phyloP scores from a whole-genome alignment of 2,113 vertebrate genomes.

The Syngnathus scovelli region DNA sequence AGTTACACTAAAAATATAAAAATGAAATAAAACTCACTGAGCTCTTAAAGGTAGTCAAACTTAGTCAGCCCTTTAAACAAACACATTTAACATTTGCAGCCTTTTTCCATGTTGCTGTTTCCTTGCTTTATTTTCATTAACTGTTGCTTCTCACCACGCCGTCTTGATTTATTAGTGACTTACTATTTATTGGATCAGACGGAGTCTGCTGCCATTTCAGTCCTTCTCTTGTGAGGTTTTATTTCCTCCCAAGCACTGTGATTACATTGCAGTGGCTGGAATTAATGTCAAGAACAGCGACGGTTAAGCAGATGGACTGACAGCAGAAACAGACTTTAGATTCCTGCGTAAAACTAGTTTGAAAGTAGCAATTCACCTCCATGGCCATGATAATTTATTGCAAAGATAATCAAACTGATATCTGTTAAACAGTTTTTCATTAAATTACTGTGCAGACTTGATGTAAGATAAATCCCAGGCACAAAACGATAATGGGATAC shows the following conservation, averaged over 20 bases:
- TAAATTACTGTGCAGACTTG: slow-evolving; percentile 18
- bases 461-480: slow-evolving; percentile 13
- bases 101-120: not conserved
- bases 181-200: slow-evolving; percentile 55
- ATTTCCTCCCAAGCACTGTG: slow-evolving; percentile 39
- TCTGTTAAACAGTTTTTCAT: slow-evolving; percentile 12
- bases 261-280: slow-evolving; percentile 55
- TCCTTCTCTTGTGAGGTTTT: slow-evolving; percentile 50
- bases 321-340: slow-evolving; percentile 2
- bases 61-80: slow-evolving; percentile 5
- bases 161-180: slow-evolving; percentile 58
- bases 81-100: slow-evolving; percentile 12
- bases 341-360: slow-evolving; percentile 11
- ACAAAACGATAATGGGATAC: slow-evolving; percentile 25
- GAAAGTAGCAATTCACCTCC: slow-evolving; percentile 12
- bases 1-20: not conserved
- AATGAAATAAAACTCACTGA: slow-evolving; percentile 11
- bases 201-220: slow-evolving; percentile 51
- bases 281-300: slow-evolving; percentile 43
- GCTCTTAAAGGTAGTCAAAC: not conserved
- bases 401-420: slow-evolving; percentile 24
- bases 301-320: slow-evolving; percentile 38
- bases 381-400: slow-evolving; percentile 6
- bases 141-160: slow-evolving; percentile 27
- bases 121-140: slow-evolving; percentile 46